Conservation (phyloP, 2,888 invertebrate species). For the Philereme vetulata region DNA sequence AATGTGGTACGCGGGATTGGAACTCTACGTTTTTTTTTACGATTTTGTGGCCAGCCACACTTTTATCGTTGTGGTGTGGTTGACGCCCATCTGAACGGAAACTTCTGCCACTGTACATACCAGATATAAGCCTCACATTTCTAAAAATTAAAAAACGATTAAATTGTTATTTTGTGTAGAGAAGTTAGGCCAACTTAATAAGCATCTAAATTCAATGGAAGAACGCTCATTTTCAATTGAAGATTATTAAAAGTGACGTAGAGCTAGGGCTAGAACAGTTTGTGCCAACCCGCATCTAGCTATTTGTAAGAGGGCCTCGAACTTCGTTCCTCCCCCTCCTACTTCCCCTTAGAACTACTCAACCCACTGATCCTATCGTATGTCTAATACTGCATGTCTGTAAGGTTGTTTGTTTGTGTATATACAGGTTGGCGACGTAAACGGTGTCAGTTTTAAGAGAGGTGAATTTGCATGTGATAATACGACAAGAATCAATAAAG, state of each 20-base stretch:
- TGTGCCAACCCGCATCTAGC: constrained; percentile 79
- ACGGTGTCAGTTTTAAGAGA: too few relatives aligned
- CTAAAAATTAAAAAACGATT: too few relatives aligned
- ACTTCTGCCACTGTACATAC: too few relatives aligned
- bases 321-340: constrained; percentile 51
- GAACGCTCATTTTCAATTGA: constrained; percentile 5
- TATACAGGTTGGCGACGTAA: constrained; percentile 9
- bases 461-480: too few relatives aligned
- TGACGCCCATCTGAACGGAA: too few relatives aligned
- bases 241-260: neutral
- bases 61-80: too few relatives aligned
- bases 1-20: too few relatives aligned
- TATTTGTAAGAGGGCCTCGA: constrained; percentile 75
- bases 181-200: neutral
- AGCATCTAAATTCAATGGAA: neutral
- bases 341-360: constrained; percentile 32
- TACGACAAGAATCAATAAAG: too few relatives aligned
- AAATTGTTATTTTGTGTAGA: too few relatives aligned
- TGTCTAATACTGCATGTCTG: neutral
- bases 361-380: constrained; percentile 43
- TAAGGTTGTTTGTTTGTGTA: constrained; percentile 5
- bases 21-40: too few relatives aligned
- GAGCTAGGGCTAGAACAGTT: constrained; percentile 29
- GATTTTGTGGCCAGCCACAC: too few relatives aligned
- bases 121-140: too few relatives aligned